Evolutionary conservation across 2,113 vertebrate genomes (phyloP), one percentile per base, ranked within the genome.

Genomic region (Amphiprion ocellaris): DNA sequence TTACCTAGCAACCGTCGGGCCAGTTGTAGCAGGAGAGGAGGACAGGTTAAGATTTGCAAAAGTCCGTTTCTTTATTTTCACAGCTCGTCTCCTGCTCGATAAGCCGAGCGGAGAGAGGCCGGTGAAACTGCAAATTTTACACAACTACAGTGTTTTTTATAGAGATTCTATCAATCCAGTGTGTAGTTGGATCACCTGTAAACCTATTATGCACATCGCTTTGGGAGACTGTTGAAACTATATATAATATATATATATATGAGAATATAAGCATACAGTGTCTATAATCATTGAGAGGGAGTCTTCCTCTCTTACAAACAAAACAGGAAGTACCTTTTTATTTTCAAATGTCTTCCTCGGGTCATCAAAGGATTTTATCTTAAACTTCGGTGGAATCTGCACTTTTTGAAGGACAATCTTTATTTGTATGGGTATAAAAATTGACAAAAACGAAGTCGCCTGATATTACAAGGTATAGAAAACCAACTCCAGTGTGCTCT

Each of bases 371-470:
- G 91, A 92, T 93, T 94, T 93, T 93, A 93, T 91, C 92, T 92
- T 92, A 92, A 90, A 90, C 86, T 90, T 90, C 46, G 67, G 89
- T 90, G 93, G 92, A 89, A 93, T 93, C 93, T 94, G 95, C 95
- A 95, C 95, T 95, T 95, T 95, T 94, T 94, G 94, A 95, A 95
- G 95, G 95, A 95, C 95, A 95, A 95, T 95, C 95, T 92, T 95
- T 94, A 94, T 95, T 95, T 94, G 92, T 95, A 95, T 91, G 84
- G 92, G 90, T 95, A 93, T 91, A 91, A 92, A 81, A 91, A 92
- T 90, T 88, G 82, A 91, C 82, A 92, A 92, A 92, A 91, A 91
- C 84, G 76, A 92, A 92, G 92, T 93, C 90, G 92, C 92, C 90
- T 92, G 90, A 94, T 92, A 93, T 89, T 90, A 93, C 90, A 93